Base-by-base conservation (phyloP, 2,888 invertebrate genomes). In the Ophonus ardosiacus region DNA sequence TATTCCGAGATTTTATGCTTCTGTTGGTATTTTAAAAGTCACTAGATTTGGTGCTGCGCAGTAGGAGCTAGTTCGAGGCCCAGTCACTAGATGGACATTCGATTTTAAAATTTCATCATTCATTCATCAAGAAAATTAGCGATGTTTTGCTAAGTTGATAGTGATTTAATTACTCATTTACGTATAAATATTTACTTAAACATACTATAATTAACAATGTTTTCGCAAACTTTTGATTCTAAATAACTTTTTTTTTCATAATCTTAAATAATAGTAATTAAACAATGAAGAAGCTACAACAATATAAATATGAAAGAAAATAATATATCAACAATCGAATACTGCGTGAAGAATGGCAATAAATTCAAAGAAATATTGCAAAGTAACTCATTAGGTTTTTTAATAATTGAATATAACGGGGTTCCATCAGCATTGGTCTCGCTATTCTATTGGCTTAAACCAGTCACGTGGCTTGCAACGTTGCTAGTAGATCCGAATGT, bases 321-420 rank as follows among this genome's bases (percentile, higher is more conserved):
- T 63, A 63, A 61, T 61, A 21, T 13, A 8, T 10, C 10, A 8
- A 13, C 10, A 61, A 21, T 63, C 18, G 63, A 63, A 21, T 63
- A 21, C 13, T 63, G 24, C 8, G 24, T 24, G 24, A 24, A 63
- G 5, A 63, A 21, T 24, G 18, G 13, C 13, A 51, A 43, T 21
- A 61, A 61, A 63, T 63, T 10, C 8, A 8, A 63, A 63, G 63
- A 21, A 63, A 63, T 21, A 21, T 63, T 21, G 63, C 21, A 63
- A 18, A 21, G 63, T 63, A 63, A 24, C 63, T 63, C 13, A 63
- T 63, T 63, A 63, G 10, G 24, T 63, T 63, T 63, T 63, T 68
- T 38, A 68, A 68, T 68, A 68, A 68, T 84, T 84, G 84, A 78
- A 84, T 84, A 65, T 84, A 84, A 84, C 84, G 84, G 84, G 84